These are phyloP conservation scores for Parasteatoda lunata DNA, from an alignment of 2,888 invertebrate genomes.

Conservation along the genomic window DNA sequence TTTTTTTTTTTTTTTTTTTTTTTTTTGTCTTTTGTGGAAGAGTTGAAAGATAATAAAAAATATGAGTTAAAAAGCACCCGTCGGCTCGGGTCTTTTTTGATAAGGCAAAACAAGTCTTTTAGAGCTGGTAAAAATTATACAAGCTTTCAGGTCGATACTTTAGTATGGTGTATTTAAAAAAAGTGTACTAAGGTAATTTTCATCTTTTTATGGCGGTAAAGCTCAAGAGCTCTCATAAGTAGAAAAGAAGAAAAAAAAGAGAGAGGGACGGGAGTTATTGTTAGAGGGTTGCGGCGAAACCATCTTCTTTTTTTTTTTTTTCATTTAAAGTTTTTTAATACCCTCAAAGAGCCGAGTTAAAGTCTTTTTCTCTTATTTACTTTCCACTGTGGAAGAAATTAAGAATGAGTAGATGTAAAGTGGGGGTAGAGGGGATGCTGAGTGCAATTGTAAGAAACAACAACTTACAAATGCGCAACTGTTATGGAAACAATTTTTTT, in stretches of 20 bases:
- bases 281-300: slow-evolving; percentile 20
- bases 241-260: slow-evolving; percentile 22
- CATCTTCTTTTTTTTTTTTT: slow-evolving; percentile 26
- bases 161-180: slow-evolving; percentile 21
- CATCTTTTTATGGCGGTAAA: slow-evolving; percentile 62
- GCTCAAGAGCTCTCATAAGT: neutral
- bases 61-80: slow-evolving; percentile 26
- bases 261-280: slow-evolving; percentile 43
- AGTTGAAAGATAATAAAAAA: slow-evolving; percentile 33
- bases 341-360: slow-evolving; percentile 60
- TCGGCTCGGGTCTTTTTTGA: slow-evolving; percentile 43
- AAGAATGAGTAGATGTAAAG: slow-evolving; percentile 39
- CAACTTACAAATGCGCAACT: slow-evolving; percentile 44
- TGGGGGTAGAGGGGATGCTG: neutral
- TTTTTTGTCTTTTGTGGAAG: slow-evolving; percentile 2
- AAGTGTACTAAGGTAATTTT: slow-evolving; percentile 54
- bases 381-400: slow-evolving; percentile 53
- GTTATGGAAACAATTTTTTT: slow-evolving; percentile 8
- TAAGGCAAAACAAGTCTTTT: slow-evolving; percentile 35
- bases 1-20: neutral
- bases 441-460: slow-evolving; percentile 65
- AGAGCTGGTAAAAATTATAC: slow-evolving; percentile 57
- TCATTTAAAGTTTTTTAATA: slow-evolving; percentile 47
- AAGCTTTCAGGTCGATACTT: slow-evolving; percentile 46
- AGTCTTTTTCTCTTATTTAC: slow-evolving; percentile 62